These are phyloP conservation scores for Idaea aversata DNA, from an alignment of 2,888 invertebrate species.

Conservation along the genomic window DNA sequence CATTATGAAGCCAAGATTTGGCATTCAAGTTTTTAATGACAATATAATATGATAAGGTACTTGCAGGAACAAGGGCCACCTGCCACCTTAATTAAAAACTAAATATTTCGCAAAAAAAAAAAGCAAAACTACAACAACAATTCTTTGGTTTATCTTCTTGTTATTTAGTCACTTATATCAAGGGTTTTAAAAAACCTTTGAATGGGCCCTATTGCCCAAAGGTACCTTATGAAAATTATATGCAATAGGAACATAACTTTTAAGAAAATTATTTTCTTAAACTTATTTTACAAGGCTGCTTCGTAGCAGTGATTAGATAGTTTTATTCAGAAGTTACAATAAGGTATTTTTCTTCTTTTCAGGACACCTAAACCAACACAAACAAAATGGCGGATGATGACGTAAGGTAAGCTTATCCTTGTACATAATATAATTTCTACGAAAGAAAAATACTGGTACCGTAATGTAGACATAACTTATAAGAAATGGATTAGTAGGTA, in stretches of 20 bases:
- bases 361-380: conserved; percentile 81
- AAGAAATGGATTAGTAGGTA: background rate
- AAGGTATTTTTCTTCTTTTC: conserved; percentile 46
- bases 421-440: too few species aligned
- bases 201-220: too few species aligned
- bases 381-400: conserved; percentile 95
- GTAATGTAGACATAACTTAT: background rate
- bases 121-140: too few species aligned
- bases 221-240: too few species aligned
- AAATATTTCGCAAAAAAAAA: too few species aligned
- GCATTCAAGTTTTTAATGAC: background rate
- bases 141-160: background rate
- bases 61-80: too few species aligned
- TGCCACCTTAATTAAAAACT: too few species aligned
- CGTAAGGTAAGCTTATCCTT: conserved; percentile 86
- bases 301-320: too few species aligned
- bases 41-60: background rate
- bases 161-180: conserved; percentile 14
- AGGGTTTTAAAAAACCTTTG: conserved; percentile 3
- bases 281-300: too few species aligned
- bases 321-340: background rate
- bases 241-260: too few species aligned
- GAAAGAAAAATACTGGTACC: background rate
- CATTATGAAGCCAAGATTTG: background rate
- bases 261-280: too few species aligned